Conservation (phyloP, 1,140 invertebrate species). For the Papilio dardanus region DNA sequence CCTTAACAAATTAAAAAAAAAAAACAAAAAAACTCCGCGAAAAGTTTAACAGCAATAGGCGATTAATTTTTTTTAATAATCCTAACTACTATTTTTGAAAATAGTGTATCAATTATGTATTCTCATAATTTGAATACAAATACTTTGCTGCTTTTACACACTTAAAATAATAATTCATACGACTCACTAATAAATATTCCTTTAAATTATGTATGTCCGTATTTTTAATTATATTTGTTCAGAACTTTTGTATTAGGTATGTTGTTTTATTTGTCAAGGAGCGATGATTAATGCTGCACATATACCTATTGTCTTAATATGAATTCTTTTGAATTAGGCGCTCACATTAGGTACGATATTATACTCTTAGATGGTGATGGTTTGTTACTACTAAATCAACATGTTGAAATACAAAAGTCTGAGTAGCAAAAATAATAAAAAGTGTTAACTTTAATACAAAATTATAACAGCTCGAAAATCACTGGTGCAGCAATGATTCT, state of each 20-base stretch:
- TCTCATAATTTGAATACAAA: too few species aligned
- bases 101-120: not conserved
- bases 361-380: too few species aligned
- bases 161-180: not conserved
- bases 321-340: too few species aligned
- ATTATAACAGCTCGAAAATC: not conserved
- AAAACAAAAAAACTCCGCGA: not conserved
- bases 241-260: not conserved
- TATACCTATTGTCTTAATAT: not conserved
- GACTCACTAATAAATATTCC: too few species aligned
- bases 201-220: not conserved
- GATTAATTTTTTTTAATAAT: not conserved
- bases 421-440: not conserved
- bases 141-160: not conserved
- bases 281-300: not conserved
- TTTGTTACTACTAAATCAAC: not conserved
- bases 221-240: not conserved
- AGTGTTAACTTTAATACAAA: not conserved
- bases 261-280: not conserved
- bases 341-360: not conserved
- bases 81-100: not conserved
- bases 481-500: constrained; percentile 31
- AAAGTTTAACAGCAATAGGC: not conserved
- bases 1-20: too few species aligned
- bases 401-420: not conserved